A percentile compares a stretch with the other conserved stretches of the same genome.
Evolutionary conservation across 2,888 invertebrate genomes (phyloP).

Genomic region (Erpobdella octoculata): DNA sequence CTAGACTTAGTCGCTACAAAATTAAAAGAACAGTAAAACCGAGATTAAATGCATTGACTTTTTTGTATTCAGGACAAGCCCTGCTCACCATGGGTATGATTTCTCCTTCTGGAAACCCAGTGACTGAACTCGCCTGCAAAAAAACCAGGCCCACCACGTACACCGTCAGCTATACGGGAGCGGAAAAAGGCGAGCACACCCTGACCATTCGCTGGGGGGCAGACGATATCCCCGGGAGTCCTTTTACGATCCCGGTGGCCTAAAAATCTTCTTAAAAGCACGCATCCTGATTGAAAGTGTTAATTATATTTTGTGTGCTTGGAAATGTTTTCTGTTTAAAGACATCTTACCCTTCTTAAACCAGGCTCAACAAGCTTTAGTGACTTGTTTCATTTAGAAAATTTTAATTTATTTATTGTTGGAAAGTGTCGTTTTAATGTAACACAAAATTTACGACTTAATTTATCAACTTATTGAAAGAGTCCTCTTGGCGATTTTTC

Average conservation of each 20-base stretch:
- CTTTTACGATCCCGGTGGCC: constrained; percentile 62
- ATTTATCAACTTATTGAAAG: no score
- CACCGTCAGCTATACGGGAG: constrained; percentile 70
- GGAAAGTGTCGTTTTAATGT: background rate
- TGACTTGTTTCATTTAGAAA: background rate
- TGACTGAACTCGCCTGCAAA: constrained; percentile 86
- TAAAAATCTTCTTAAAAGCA: constrained; percentile 18
- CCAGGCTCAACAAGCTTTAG: no score
- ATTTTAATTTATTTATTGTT: background rate
- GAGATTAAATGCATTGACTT: background rate
- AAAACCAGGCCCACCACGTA: constrained; percentile 52
- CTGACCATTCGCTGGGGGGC: constrained; percentile 68
- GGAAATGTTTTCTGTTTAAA: no score
- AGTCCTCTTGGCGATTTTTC: no score
- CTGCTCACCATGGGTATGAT: constrained; percentile 86
- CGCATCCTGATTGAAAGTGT: no score
- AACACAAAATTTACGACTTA: background rate
- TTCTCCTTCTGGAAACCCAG: constrained; percentile 81
- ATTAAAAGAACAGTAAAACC: background rate
- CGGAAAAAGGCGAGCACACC: constrained; percentile 72
- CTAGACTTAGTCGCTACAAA: background rate
- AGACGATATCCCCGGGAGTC: constrained; percentile 91
- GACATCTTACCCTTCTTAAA: no score
- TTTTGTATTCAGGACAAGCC: constrained; percentile 73
- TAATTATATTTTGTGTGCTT: background rate